These are phyloP conservation scores for Chloroclysta siterata DNA, from an alignment of 2,888 invertebrate genomes.

Conservation along the genomic window DNA sequence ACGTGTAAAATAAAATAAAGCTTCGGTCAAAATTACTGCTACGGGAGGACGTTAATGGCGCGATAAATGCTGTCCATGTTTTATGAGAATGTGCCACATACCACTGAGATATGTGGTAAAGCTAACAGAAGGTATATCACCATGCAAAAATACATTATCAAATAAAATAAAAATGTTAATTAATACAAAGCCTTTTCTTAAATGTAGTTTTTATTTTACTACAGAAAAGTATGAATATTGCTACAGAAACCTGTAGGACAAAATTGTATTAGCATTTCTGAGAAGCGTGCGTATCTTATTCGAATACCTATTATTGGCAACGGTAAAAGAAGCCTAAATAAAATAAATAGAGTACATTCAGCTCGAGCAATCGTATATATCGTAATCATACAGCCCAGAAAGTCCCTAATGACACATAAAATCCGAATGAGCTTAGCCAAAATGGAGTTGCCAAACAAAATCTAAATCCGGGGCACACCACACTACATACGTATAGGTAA, in stretches of 20 bases:
- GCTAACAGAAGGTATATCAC: too few species aligned
- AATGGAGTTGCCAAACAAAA: slow-evolving; percentile 59
- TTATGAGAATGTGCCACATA: too few species aligned
- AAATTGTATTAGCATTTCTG: not conserved
- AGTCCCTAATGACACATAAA: slow-evolving; percentile 57
- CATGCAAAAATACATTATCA: too few species aligned
- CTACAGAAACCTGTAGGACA: not conserved
- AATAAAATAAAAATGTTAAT: too few species aligned
- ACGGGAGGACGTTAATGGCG: too few species aligned
- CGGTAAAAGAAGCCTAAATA: slow-evolving; percentile 8
- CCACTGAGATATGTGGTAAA: too few species aligned
- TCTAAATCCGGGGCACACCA: slow-evolving; percentile 55
- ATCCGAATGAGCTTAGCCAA: slow-evolving; percentile 57
- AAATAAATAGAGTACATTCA: slow-evolving; percentile 27
- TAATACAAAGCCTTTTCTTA: too few species aligned
- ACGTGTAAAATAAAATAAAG: too few species aligned
- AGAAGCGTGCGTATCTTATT: not conserved
- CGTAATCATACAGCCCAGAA: slow-evolving; percentile 49
- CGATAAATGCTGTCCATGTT: too few species aligned
- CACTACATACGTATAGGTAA: slow-evolving; percentile 50
- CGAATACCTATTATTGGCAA: not conserved
- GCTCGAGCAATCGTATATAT: slow-evolving; percentile 34
- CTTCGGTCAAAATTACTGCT: too few species aligned
- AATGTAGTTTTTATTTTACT: too few species aligned
- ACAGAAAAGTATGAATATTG: too few species aligned